Evolutionary conservation across 2,888 invertebrate genomes (phyloP), one percentile per base, ranked within the genome.

Genomic region (Sminthurides aquaticus): DNA sequence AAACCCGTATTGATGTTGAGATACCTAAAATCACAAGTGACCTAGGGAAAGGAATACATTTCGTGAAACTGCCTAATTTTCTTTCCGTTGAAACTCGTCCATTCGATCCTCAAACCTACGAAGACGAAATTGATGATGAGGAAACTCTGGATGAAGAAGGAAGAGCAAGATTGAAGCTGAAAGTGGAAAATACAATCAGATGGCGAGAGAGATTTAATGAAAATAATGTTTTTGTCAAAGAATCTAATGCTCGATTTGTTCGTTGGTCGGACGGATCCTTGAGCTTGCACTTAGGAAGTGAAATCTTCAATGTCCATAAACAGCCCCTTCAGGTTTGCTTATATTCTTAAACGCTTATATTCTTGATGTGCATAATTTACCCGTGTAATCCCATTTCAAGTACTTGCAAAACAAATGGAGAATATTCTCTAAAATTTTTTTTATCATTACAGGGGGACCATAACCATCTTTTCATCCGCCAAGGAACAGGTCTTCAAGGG

Each of bases 111-210:
- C 88, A 87, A 68, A 91, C 92, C 0, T 99, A 98, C 78, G 98
- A 99, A 78, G 97, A 98, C 80, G 99, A 99, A 81, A 92, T 97
- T 72, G 98, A 99, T 77, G 98, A 99, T 75, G 97, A 98, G 78
- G 97, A 97, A 78, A 92, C 93, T 0, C 81, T 96, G 74, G 98
- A 99, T 77, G 98, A 99, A 77, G 99, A 99, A 81, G 99, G 98
- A 76, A 83, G 97, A 67, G 91, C 92, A 3, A 85, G 95, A 78
- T 80, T 93, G 60, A 93, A 93, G 79, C 80, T 93, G 43, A 93
- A 93, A 80, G 93, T 99, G 15, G 98, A 99, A 80, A 99, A 99
- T 79, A 98, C 98, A 0, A 91, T 99, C 60, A 84, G 98, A 11
- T 99, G 98, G 98, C 84, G 92, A 48, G 89, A 90, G 20, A 82